These are phyloP conservation scores for Watsonalla binaria DNA, from an alignment of 2,888 invertebrate species.

Conservation along the genomic window DNA sequence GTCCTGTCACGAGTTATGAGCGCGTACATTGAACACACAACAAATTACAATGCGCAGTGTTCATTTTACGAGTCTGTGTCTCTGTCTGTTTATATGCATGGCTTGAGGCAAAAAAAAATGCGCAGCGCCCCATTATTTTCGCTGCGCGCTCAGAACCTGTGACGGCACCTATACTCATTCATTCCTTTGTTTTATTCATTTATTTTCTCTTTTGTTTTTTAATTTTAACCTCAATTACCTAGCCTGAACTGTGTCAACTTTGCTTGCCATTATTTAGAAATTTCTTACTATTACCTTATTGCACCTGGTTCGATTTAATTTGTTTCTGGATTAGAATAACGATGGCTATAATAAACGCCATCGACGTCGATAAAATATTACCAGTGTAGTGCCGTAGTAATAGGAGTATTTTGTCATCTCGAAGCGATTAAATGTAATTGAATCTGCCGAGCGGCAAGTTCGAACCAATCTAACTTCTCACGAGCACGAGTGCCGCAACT, in stretches of 20 bases:
- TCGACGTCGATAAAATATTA: constrained; percentile 33
- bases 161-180: no score
- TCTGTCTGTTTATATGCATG: no score
- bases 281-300: constrained; percentile 7
- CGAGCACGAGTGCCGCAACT: constrained; percentile 48
- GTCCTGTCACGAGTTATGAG: no score
- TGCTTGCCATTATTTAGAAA: constrained; percentile 5
- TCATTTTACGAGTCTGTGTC: no score
- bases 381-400: constrained; percentile 24
- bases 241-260: not conserved
- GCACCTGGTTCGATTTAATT: constrained; percentile 4
- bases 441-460: constrained; percentile 48
- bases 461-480: constrained; percentile 57
- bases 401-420: constrained; percentile 51
- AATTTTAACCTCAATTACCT: no score
- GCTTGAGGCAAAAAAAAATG: no score
- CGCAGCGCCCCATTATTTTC: no score
- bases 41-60: no score
- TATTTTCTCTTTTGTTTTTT: no score
- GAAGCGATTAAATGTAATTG: constrained; percentile 58
- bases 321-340: constrained; percentile 13
- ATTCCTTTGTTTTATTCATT: no score
- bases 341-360: constrained; percentile 30
- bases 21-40: no score
- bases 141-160: no score